Base-by-base conservation (phyloP, 1,140 invertebrate genomes). In the Ceratosolen fusciceps region DNA sequence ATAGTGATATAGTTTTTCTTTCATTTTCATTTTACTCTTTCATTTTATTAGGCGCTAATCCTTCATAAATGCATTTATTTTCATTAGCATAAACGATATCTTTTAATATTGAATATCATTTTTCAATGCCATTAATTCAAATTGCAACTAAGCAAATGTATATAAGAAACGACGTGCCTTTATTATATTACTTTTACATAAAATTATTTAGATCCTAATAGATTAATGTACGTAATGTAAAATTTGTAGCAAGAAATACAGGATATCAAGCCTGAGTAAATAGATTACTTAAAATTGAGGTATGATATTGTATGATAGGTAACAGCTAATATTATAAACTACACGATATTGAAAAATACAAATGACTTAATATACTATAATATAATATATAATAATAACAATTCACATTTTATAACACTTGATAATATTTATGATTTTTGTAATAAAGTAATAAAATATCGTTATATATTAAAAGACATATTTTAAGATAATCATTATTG, bases 201-300 rank as follows among this genome's bases (percentile, higher is more conserved):
- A 12, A 2, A 16, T n/a, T 16, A 31, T 72, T 9, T 10, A 72
- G 10, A 14, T 9, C 10, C 29, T 1, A 56, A 9, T 34, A 37
- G 14, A 72, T 54, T 72, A 34, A 14, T 21, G 4, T 2, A 14
- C 16, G 49, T 54, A 54, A 31, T 21, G 49, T 19, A 70, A 70
- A 12, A 37, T 26, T 3, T 0, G 12, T 8, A 34, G 54, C 12
- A 71, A 71, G 7, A 58, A 58, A 58, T 58, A 58, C 4, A 58
- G 29, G 5, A 16, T 39, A 39, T 9, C 54, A 31, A 26, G 26
- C 16, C 14, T 47, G 31, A 58, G 31, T 7, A 56, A 73, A 14
- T 73, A 58, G 52, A 73, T 56, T 52, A 19, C 19, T 73, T 58
- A 58, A 56, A 52, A 4, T 16, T 73, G 56, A 54, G 52, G 21